A percentile compares a stretch with the other conserved stretches of the same genome.
Evolutionary conservation across 2,888 invertebrate species (phyloP).

Genomic region (Cabera pusaria): DNA sequence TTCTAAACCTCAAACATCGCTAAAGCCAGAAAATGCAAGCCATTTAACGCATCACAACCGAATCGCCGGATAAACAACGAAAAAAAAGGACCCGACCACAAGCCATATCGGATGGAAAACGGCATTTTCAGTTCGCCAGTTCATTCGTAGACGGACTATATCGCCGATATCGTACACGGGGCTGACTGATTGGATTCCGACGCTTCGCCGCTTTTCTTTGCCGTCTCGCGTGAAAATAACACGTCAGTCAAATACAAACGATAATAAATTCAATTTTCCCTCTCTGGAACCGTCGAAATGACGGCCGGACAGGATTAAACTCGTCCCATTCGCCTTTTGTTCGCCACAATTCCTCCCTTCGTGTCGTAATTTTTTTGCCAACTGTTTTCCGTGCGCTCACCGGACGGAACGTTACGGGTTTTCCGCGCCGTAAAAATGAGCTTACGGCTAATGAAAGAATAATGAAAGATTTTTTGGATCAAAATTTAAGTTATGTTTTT

Average conservation of each 20-base stretch:
- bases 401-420: conserved; percentile 35
- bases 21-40: conserved; percentile 16
- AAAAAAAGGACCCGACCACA: conserved; percentile 28
- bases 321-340: conserved; percentile 76
- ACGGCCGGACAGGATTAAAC: conserved; percentile 78
- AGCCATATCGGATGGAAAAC: conserved; percentile 48
- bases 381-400: conserved; percentile 45
- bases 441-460: conserved; percentile 45
- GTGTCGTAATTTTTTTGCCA: conserved; percentile 46
- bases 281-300: conserved; percentile 63
- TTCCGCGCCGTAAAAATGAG: conserved; percentile 42
- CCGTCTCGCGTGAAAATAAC: conserved; percentile 76
- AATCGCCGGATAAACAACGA: conserved; percentile 25
- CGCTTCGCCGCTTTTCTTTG: conserved; percentile 57
- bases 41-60: conserved; percentile 27
- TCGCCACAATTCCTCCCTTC: conserved; percentile 62
- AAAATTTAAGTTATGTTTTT: conserved; percentile 30
- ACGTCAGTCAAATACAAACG: conserved; percentile 80
- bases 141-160: conserved; percentile 50
- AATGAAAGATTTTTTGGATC: conserved; percentile 37
- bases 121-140: conserved; percentile 60
- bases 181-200: conserved; percentile 75
- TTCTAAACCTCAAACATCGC: conserved; percentile 5
- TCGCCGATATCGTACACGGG: conserved; percentile 56
- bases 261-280: conserved; percentile 83